Base-by-base conservation (phyloP, 2,113 vertebrate species). In the Lamprotornis superbus region DNA sequence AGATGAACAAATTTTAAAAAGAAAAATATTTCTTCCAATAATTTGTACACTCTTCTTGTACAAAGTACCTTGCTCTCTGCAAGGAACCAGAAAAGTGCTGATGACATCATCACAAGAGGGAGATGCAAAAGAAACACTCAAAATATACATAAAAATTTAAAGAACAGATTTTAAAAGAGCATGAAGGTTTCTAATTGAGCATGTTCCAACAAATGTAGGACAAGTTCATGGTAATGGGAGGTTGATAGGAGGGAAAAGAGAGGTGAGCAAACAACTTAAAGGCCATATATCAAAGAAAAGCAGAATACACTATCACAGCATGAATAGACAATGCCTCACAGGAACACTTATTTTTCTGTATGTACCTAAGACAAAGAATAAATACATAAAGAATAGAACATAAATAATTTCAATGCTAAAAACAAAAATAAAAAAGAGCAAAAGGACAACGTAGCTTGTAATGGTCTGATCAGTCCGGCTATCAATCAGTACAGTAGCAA, bases 231-330 rank as follows among this genome's bases (percentile, higher is more conserved):
- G 63, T 87, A 73, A 90, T 68, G 31, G 55, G 56, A 83, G 20
- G 27, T 47, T 93, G 84, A 57, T 40, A 92, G 78, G 78, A 65
- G 77, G 35, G 65, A 90, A 64, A 89, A 95, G 67, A 83, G 53
- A 81, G 59, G 90, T 86, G 84, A 96, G 55, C 59, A 95, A 96
- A 94, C n/a, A 87, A 75, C 91, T 95, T 95, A 86, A 93, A 92
- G 42, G 40, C 65, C 21, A 21, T 71, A 87, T 71, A 96, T 92
- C 82, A 94, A 91, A 96, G 89, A 94, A 88, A 93, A 52, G 47
- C 19, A 82, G 69, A 94, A 83, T 67, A 86, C 28, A 59, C 35
- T 71, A 69, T 60, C 84, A 73, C 55, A 88, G 52, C 63, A 73
- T 47, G 83, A 93, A 50, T 18, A 86, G 50, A 10, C 78, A 94